Conservation (phyloP, 2,113 vertebrate species). For the Agelaius phoeniceus region DNA sequence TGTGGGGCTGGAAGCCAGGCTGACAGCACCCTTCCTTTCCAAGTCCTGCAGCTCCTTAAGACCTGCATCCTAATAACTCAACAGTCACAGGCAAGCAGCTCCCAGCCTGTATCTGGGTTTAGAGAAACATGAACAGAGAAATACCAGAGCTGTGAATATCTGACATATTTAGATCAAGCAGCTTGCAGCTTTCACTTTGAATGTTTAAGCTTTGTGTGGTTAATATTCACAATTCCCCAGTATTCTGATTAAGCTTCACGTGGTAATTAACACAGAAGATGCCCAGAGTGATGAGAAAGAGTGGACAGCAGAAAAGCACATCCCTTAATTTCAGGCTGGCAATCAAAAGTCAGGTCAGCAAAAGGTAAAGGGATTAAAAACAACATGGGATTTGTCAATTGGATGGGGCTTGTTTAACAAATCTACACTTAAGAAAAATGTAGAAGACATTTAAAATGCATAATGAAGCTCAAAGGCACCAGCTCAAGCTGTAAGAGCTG, state of each 20-base stretch:
- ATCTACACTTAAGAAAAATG: neutral
- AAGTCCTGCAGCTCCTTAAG: neutral
- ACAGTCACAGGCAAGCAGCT: neutral
- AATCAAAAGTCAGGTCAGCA: neutral
- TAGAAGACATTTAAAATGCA: neutral
- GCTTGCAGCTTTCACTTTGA: neutral
- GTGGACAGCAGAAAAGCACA: neutral
- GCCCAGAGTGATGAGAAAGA: neutral
- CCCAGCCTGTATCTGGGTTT: fast-evolving
- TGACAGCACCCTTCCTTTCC: neutral
- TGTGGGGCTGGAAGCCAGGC: neutral
- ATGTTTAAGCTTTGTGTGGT: neutral
- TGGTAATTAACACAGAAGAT: neutral
- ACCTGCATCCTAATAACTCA: neutral
- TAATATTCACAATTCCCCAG: neutral
- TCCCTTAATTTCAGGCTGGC: neutral
- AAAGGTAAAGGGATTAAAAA: neutral
- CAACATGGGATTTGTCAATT: neutral
- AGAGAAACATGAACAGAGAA: neutral
- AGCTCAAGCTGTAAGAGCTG: neutral
- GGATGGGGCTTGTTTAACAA: neutral
- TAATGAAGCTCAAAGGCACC: neutral
- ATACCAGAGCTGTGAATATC: neutral
- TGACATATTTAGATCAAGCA: neutral
- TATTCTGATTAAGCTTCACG: neutral